Evolutionary conservation across 2,797 vertebrate genomes (phyloP).

Genomic region (Phaenicophaeus curvirostris): DNA sequence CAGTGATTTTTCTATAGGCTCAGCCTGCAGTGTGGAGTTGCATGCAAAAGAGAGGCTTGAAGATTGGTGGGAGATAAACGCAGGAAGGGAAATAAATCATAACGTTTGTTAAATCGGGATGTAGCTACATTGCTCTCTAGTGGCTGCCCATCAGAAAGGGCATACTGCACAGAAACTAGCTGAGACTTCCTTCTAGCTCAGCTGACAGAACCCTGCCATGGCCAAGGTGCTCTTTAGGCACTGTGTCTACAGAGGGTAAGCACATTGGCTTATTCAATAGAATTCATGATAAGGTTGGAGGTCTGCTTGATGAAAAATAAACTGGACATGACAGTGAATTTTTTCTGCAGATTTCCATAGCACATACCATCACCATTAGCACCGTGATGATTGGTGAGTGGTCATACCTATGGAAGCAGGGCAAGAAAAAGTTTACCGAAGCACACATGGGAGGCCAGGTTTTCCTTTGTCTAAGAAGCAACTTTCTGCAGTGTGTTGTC

Average conservation of each 20-base stretch:
- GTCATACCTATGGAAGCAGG: not conserved
- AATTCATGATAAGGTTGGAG: not conserved
- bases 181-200: not conserved
- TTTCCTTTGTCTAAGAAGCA: not conserved
- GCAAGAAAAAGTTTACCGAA: not conserved
- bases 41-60: not conserved
- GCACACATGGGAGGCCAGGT: not conserved
- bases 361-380: not conserved
- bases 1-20: not conserved
- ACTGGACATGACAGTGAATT: not conserved
- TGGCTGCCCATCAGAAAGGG: conserved; percentile 31
- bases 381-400: accelerated
- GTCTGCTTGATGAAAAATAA: not conserved
- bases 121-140: conserved; percentile 59
- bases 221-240: not conserved
- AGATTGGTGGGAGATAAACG: not conserved
- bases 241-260: not conserved
- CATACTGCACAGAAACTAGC: not conserved
- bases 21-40: not conserved
- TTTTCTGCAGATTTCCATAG: not conserved
- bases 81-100: not conserved
- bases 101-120: not conserved
- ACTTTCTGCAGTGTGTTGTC: not conserved
- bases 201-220: not conserved
- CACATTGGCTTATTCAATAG: not conserved